Evolutionary conservation across 2,888 invertebrate genomes (phyloP).

Genomic region (Platycnemis pennipes): DNA sequence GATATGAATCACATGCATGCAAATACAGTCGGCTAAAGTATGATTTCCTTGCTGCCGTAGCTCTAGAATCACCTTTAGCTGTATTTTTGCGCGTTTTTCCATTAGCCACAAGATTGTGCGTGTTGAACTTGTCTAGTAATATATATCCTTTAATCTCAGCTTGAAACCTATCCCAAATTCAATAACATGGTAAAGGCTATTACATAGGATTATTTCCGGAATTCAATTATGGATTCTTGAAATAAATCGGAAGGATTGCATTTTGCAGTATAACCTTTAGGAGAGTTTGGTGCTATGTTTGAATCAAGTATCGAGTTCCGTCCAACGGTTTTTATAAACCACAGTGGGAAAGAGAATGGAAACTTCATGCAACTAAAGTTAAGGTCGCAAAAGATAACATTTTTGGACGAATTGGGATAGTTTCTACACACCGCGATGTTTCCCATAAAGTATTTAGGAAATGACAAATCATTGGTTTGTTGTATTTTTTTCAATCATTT

Average conservation of each 20-base stretch:
- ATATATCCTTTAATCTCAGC: neutral
- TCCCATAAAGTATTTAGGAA: too few relatives aligned
- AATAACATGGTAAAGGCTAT: neutral
- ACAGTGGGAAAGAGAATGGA: too few relatives aligned
- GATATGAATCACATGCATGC: too few relatives aligned
- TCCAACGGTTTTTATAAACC: neutral
- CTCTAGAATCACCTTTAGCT: neutral
- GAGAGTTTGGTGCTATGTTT: neutral
- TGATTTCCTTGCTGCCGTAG: neutral
- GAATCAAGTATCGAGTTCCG: neutral
- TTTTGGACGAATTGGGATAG: too few relatives aligned
- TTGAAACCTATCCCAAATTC: neutral
- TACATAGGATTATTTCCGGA: neutral
- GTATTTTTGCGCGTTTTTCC: neutral
- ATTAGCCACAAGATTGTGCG: too few relatives aligned
- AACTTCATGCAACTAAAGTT: too few relatives aligned
- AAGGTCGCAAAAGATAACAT: too few relatives aligned
- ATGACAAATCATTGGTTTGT: too few relatives aligned
- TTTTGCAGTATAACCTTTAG: neutral
- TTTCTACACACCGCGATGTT: too few relatives aligned
- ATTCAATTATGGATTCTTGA: neutral
- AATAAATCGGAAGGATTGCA: neutral
- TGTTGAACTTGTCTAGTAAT: neutral
- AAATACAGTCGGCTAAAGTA: neutral
- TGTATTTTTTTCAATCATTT: too few relatives aligned